phyloP scores from a whole-genome alignment of 2,888 invertebrate species.

The Leptodirus hochenwartii region DNA sequence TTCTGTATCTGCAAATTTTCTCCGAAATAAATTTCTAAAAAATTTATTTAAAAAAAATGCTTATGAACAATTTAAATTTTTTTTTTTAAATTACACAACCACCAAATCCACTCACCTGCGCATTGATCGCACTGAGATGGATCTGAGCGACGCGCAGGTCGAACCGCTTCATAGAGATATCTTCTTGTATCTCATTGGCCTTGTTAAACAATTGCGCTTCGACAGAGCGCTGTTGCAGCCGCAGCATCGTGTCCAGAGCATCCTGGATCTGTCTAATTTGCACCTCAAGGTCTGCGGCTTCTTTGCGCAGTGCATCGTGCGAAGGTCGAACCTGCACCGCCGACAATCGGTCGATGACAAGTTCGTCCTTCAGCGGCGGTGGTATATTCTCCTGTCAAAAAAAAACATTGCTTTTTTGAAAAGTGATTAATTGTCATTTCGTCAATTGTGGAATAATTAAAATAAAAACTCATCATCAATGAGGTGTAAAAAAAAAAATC shows the following conservation, averaged over 20 bases:
- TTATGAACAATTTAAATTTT: too few relatives aligned
- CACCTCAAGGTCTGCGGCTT: slow-evolving; percentile 64
- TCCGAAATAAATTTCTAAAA: too few relatives aligned
- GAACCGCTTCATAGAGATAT: slow-evolving; percentile 84
- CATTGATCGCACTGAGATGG: slow-evolving; percentile 74
- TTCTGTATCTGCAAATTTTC: too few relatives aligned
- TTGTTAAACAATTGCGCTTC: slow-evolving; percentile 79
- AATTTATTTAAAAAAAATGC: too few relatives aligned
- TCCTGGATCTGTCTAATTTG: slow-evolving; percentile 82
- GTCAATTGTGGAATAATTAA: not conserved
- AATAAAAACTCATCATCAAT: too few relatives aligned
- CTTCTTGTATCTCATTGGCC: slow-evolving; percentile 90
- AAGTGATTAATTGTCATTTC: not conserved
- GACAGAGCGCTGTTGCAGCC: slow-evolving; percentile 58
- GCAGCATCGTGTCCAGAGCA: slow-evolving; percentile 60
- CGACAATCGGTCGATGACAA: slow-evolving; percentile 62
- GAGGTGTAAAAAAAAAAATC: not conserved
- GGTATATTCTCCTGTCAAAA: slow-evolving; percentile 43
- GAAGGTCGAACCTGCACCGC: slow-evolving; percentile 52
- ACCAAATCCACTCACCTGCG: slow-evolving; percentile 56
- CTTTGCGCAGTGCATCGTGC: slow-evolving; percentile 63
- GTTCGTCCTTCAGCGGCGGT: slow-evolving; percentile 63
- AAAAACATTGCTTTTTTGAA: slow-evolving; percentile 1
- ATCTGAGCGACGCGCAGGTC: slow-evolving; percentile 83
- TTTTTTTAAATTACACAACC: too few relatives aligned